Evolutionary conservation across 1,140 invertebrate species (phyloP).

Genomic region (Lordiphosa mommai): DNA sequence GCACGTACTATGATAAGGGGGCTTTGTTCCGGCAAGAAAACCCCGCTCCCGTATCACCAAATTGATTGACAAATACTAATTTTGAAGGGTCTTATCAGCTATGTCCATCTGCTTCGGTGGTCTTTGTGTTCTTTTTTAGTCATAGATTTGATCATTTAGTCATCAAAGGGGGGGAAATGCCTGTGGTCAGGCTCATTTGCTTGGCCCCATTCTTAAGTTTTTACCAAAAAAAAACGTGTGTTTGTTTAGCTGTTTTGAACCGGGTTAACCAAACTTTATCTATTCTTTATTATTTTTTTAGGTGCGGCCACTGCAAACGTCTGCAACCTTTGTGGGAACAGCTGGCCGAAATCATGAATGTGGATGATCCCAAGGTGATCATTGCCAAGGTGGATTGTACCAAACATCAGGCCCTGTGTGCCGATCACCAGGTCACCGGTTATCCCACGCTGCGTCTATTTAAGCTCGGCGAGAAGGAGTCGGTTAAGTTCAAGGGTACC

Average conservation of each 20-base stretch:
- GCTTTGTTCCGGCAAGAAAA: slow-evolving; percentile 18
- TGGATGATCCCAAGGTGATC: slow-evolving; percentile 82
- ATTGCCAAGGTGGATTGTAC: slow-evolving; percentile 91
- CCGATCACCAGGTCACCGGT: slow-evolving; percentile 87
- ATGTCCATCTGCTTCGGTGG: slow-evolving; percentile 25
- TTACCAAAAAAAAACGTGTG: not conserved
- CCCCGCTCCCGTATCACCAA: not conserved
- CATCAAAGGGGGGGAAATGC: slow-evolving; percentile 3
- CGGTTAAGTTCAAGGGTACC: slow-evolving; percentile 84
- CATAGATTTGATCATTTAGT: slow-evolving; percentile 18
- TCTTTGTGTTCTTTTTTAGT: slow-evolving; percentile 7
- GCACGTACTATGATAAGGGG: slow-evolving; percentile 38
- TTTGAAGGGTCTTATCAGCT: not conserved
- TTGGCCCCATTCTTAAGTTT: no score
- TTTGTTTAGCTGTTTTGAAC: not conserved
- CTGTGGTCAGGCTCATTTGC: no score
- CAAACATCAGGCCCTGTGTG: slow-evolving; percentile 85
- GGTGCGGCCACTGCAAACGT: slow-evolving; percentile 87
- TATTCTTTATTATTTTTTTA: slow-evolving; percentile 58
- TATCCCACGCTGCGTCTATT: slow-evolving; percentile 87
- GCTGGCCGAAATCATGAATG: slow-evolving; percentile 85
- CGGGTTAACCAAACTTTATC: not conserved
- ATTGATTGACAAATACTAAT: slow-evolving; percentile 38
- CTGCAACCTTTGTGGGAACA: slow-evolving; percentile 87
- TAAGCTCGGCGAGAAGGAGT: slow-evolving; percentile 82